phyloP scores from a whole-genome alignment of 2,888 invertebrate species.

The Encarsia formosa region DNA sequence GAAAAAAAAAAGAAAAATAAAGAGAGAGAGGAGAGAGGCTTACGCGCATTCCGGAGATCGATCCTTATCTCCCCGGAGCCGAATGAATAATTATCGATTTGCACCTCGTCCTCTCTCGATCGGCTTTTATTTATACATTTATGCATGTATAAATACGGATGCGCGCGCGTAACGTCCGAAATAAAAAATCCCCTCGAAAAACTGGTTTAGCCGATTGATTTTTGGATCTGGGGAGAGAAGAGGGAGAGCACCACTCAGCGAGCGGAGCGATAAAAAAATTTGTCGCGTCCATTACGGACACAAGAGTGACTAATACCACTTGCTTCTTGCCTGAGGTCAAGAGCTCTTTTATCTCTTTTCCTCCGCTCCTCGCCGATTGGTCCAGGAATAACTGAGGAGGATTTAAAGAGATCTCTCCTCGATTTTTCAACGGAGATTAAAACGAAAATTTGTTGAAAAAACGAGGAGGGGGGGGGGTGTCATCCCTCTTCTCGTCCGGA shows the following conservation, averaged over 20 bases:
- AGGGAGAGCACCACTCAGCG: constrained; percentile 12
- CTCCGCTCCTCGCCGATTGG: no score
- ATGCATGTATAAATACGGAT: not conserved
- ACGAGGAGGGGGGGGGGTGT: no score
- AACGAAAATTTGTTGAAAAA: no score
- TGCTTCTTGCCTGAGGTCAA: no score
- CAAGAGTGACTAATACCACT: constrained; percentile 14
- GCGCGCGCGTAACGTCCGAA: not conserved
- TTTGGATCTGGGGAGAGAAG: constrained; percentile 5
- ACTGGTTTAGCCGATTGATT: constrained; percentile 14
- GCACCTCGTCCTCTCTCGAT: constrained; percentile 29
- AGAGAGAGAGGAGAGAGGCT: constrained; percentile 13
- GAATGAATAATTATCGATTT: constrained; percentile 47
- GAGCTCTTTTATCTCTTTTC: constrained; percentile 4
- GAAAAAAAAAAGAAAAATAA: not conserved
- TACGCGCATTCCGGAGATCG: constrained; percentile 24
- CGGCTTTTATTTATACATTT: not conserved
- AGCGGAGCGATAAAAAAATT: constrained; percentile 20
- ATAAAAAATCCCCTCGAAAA: constrained; percentile 12
- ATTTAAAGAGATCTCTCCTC: no score
- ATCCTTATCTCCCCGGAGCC: constrained; percentile 23
- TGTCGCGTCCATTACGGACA: constrained; percentile 22
- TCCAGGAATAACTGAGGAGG: no score
- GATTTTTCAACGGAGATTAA: no score
- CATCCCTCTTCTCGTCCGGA: no score